These are phyloP conservation scores for Drosophila quasianomalipes DNA, from an alignment of 2,888 invertebrate genomes.

Conservation along the genomic window DNA sequence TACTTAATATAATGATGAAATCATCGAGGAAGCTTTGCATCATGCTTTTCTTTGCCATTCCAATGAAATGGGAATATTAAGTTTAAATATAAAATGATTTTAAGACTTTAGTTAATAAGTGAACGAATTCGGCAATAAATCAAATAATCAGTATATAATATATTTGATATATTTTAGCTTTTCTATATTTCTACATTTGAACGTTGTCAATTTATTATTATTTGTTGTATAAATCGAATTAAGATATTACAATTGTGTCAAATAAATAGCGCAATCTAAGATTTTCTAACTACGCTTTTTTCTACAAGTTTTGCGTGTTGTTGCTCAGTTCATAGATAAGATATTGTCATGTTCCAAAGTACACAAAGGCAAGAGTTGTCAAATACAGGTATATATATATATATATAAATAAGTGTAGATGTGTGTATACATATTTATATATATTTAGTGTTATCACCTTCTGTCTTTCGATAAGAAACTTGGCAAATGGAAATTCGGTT, in stretches of 20 bases:
- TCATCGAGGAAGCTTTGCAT: conserved; percentile 9
- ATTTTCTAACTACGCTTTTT: neutral
- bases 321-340: conserved; percentile 37
- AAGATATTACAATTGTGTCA: neutral
- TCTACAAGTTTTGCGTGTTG: conserved; percentile 10
- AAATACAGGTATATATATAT: neutral
- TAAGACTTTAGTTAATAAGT: neutral
- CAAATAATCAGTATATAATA: neutral
- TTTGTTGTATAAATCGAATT: conserved; percentile 1
- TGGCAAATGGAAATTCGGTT: conserved; percentile 35
- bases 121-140: neutral
- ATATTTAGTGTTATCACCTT: conserved; percentile 21
- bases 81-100: neutral
- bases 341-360: conserved; percentile 22
- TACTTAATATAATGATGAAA: conserved; percentile 11
- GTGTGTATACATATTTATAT: neutral
- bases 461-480: conserved; percentile 45
- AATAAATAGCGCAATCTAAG: neutral
- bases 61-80: neutral
- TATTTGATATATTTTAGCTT: neutral
- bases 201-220: neutral
- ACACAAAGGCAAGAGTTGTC: neutral
- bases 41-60: neutral
- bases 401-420: neutral
- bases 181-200: neutral